Conservation (phyloP, 1,140 invertebrate genomes). For the Ips typographus region DNA sequence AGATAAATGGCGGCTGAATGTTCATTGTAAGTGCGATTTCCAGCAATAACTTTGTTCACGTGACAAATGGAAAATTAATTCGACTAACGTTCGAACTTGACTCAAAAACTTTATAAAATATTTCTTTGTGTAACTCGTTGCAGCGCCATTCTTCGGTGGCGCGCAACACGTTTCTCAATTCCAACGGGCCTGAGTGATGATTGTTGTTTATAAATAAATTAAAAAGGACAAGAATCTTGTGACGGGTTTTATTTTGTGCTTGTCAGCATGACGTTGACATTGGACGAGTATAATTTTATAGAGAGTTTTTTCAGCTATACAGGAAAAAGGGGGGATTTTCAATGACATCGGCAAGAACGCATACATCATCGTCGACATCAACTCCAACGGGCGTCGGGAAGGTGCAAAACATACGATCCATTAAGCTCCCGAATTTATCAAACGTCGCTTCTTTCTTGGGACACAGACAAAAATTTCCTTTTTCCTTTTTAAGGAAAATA, state of each 20-base stretch:
- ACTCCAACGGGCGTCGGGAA: not conserved
- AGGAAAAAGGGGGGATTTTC: too few relatives aligned
- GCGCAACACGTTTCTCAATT: not conserved
- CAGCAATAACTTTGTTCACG: not conserved
- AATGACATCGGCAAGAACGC: not conserved
- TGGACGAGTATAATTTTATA: too few relatives aligned
- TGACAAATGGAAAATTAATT: conserved; percentile 13
- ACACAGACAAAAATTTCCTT: conserved; percentile 1
- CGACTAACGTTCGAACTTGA: not conserved
- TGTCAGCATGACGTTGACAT: too few relatives aligned
- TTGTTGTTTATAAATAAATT: too few relatives aligned
- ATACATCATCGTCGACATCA: not conserved
- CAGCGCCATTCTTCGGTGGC: too few relatives aligned
- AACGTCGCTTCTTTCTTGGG: conserved; percentile 2
- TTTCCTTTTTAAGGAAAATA: conserved; percentile 16
- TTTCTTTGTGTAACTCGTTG: not conserved
- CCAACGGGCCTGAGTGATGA: not conserved
- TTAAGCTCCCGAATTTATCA: conserved; percentile 22
- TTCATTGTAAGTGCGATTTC: conserved; percentile 65
- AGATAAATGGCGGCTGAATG: conserved; percentile 77
- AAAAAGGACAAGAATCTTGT: too few relatives aligned
- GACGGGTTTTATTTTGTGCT: too few relatives aligned
- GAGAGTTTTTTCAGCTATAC: too few relatives aligned
- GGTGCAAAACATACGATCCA: conserved; percentile 14
- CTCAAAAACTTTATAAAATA: conserved; percentile 1